Evolutionary conservation across 2,888 invertebrate species (phyloP).

Genomic region (Noctua janthina): DNA sequence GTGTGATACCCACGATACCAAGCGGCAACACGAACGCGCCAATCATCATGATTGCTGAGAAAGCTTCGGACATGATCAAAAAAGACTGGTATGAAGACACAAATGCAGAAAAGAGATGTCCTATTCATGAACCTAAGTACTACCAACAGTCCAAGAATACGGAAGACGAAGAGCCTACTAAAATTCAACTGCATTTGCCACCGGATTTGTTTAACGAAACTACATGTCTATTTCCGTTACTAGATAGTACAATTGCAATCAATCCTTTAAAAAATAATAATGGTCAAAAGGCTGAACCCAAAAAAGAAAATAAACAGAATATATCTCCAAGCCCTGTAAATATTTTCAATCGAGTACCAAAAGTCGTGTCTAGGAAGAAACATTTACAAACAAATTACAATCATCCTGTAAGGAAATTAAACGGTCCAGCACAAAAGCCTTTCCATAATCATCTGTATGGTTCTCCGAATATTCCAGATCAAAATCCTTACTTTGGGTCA

Average conservation of each 20-base stretch:
- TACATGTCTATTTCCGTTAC: slow-evolving; percentile 75
- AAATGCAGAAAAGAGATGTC: slow-evolving; percentile 66
- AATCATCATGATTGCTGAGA: slow-evolving; percentile 96
- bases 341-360: slow-evolving; percentile 33
- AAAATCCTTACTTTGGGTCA: slow-evolving; percentile 6
- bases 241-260: slow-evolving; percentile 53
- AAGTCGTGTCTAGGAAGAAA: slow-evolving; percentile 25
- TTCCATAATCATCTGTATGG: slow-evolving; percentile 30
- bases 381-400: slow-evolving; percentile 40
- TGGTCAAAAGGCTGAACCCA: not conserved
- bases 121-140: slow-evolving; percentile 51
- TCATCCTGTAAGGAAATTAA: slow-evolving; percentile 34
- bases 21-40: slow-evolving; percentile 96
- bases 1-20: slow-evolving; percentile 95
- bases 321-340: not conserved
- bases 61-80: slow-evolving; percentile 95
- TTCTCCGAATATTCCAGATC: slow-evolving; percentile 18
- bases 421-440: slow-evolving; percentile 41
- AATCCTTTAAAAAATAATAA: not conserved
- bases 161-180: slow-evolving; percentile 65
- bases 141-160: slow-evolving; percentile 62
- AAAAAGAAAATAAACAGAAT: slow-evolving; percentile 8
- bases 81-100: slow-evolving; percentile 90
- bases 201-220: slow-evolving; percentile 83
- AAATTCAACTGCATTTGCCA: slow-evolving; percentile 50